A percentile compares a stretch with the other conserved stretches of the same genome.
phyloP scores from a whole-genome alignment of 2,888 invertebrate genomes.

The Drosophila recens region DNA sequence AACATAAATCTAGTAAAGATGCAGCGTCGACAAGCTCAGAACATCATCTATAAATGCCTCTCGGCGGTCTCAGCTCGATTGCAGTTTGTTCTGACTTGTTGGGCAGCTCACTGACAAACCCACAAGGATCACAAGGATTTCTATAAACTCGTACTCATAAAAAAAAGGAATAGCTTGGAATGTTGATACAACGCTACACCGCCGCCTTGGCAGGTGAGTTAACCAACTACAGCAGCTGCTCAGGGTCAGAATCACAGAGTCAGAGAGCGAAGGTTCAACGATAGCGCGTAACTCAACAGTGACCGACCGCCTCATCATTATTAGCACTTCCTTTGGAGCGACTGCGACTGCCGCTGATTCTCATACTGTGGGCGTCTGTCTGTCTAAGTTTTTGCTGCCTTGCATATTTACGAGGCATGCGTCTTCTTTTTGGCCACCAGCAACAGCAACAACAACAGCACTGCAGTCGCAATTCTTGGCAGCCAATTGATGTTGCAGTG shows the following conservation, averaged over 20 bases:
- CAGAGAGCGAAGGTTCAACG: constrained; percentile 22
- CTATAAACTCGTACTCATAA: not conserved
- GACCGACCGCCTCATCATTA: constrained; percentile 70
- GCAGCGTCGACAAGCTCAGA: constrained; percentile 49
- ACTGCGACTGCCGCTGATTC: constrained; percentile 17
- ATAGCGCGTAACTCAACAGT: constrained; percentile 74
- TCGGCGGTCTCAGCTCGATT: constrained; percentile 19
- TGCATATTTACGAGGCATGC: constrained; percentile 79
- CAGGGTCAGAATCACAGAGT: constrained; percentile 41
- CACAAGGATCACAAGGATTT: constrained; percentile 39
- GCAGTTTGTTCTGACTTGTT: constrained; percentile 57
- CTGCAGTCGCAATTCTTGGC: constrained; percentile 59
- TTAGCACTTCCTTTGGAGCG: constrained; percentile 75
- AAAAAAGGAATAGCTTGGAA: not conserved
- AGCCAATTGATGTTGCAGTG: constrained; percentile 71
- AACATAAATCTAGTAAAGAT: constrained; percentile 83
- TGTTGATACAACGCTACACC: constrained; percentile 37
- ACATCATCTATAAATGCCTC: constrained; percentile 68
- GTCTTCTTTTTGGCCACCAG: constrained; percentile 65
- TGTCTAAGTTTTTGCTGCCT: constrained; percentile 76
- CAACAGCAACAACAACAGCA: constrained; percentile 19
- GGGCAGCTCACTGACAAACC: constrained; percentile 37
- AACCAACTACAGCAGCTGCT: constrained; percentile 48
- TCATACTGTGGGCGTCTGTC: constrained; percentile 67
- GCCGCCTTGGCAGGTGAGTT: constrained; percentile 68